A percentile compares a stretch with the other conserved stretches of the same genome.
These are phyloP conservation scores for Eptatretus burgeri DNA, from an alignment of 2,113 vertebrate species.

Conservation along the genomic window DNA sequence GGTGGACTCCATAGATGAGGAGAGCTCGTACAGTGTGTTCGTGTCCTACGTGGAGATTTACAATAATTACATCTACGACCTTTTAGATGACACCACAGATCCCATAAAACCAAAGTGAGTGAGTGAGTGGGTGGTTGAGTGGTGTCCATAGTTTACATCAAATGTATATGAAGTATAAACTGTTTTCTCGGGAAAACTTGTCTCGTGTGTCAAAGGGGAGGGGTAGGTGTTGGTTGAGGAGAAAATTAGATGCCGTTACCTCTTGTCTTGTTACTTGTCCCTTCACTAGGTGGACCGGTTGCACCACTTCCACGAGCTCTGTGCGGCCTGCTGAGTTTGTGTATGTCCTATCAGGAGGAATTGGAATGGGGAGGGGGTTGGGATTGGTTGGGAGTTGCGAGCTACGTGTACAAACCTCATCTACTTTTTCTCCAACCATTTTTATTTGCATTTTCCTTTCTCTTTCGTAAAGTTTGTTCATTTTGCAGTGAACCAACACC, in stretches of 20 bases:
- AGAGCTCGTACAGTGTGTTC: slow-evolving; percentile 63
- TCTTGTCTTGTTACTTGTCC: slow-evolving; percentile 16
- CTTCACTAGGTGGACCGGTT: slow-evolving; percentile 66
- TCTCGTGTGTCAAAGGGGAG: not conserved
- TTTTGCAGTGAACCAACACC: too few relatives aligned
- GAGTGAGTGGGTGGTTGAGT: not conserved
- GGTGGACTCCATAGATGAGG: slow-evolving; percentile 49
- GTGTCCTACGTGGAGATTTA: slow-evolving; percentile 93
- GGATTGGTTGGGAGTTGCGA: too few relatives aligned
- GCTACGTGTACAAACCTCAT: too few relatives aligned
- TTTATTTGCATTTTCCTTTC: too few relatives aligned
- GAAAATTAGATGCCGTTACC: not conserved
- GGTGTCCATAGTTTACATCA: slow-evolving; percentile 8
- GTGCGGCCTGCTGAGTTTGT: slow-evolving; percentile 53
- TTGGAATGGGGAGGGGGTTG: too few relatives aligned
- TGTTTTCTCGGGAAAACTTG: slow-evolving; percentile 1
- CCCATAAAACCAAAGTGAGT: slow-evolving; percentile 64
- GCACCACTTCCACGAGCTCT: slow-evolving; percentile 28
- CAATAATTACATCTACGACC: slow-evolving; percentile 92
- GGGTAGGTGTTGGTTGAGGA: not conserved
- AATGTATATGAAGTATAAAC: not conserved
- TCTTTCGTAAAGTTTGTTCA: too few relatives aligned
- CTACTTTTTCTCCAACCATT: too few relatives aligned
- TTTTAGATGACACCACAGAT: slow-evolving; percentile 48
- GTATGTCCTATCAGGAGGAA: slow-evolving; percentile 27